Evolutionary conservation across 2,113 vertebrate genomes (phyloP).

Genomic region (Lutjanus erythropterus): DNA sequence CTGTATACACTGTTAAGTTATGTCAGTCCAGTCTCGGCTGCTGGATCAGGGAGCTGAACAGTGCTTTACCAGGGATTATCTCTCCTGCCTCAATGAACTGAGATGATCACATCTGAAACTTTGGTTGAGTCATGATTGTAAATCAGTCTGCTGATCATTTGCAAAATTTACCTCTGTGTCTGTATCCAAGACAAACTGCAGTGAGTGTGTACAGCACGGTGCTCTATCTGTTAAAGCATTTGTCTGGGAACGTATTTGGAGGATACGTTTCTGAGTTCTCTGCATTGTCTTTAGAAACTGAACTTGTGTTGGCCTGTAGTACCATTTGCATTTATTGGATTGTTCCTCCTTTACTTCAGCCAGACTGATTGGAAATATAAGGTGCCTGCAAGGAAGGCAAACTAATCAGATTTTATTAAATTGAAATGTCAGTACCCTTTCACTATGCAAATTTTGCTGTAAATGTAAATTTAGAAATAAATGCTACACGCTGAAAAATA

Average conservation of each 20-base stretch:
- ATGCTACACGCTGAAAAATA: not conserved
- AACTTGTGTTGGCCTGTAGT: not conserved
- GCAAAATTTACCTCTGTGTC: not conserved
- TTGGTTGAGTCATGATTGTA: not conserved
- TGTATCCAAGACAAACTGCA: not conserved
- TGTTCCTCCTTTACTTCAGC: not conserved
- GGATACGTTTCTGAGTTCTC: not conserved
- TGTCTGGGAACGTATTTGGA: not conserved
- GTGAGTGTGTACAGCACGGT: not conserved
- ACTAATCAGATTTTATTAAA: not conserved
- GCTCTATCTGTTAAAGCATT: not conserved
- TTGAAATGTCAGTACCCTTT: not conserved
- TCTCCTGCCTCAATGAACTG: slow-evolving; percentile 9
- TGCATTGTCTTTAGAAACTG: not conserved
- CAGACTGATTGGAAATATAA: not conserved
- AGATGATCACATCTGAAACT: slow-evolving; percentile 15
- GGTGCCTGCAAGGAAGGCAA: not conserved
- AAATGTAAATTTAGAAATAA: not conserved
- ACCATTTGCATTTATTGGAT: not conserved
- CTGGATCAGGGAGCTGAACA: slow-evolving; percentile 9
- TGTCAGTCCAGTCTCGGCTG: not conserved
- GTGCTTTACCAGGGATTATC: slow-evolving; percentile 17
- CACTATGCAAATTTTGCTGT: not conserved
- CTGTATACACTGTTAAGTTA: not conserved
- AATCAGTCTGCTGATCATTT: slow-evolving; percentile 13